phyloP scores from a whole-genome alignment of 2,113 vertebrate species.

The Miniopterus natalensis region DNA sequence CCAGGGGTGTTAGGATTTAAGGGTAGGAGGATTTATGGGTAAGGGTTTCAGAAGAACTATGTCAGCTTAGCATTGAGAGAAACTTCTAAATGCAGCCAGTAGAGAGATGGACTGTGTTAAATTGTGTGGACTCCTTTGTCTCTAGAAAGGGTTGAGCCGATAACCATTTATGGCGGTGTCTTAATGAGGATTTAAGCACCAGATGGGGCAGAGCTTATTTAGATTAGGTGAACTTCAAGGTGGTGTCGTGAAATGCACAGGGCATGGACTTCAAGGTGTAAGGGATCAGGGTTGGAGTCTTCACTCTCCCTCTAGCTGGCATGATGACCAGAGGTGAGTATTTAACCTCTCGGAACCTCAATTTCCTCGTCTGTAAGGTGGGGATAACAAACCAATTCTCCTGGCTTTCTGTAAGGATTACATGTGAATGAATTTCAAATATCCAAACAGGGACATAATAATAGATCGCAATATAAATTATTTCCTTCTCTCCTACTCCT shows the following conservation, averaged over 20 bases:
- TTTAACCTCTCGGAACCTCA: conserved; percentile 9
- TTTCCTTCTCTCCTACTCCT: background rate
- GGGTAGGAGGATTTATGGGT: background rate
- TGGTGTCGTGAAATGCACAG: background rate
- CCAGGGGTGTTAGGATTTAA: background rate
- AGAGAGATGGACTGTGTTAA: background rate
- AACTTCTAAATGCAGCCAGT: background rate
- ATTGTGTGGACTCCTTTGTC: conserved; percentile 29
- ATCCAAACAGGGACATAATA: background rate
- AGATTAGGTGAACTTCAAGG: background rate
- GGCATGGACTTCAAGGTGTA: background rate
- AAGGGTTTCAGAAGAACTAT: background rate
- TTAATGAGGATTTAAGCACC: background rate
- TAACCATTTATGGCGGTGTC: background rate
- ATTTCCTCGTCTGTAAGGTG: background rate
- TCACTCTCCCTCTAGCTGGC: background rate
- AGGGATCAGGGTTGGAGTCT: background rate
- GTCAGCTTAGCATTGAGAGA: background rate
- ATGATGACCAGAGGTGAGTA: background rate
- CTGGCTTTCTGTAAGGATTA: background rate
- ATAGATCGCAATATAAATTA: background rate
- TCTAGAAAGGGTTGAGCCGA: background rate
- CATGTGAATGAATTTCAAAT: conserved; percentile 39
- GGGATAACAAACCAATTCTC: background rate
- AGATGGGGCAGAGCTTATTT: background rate